A percentile compares a stretch with the other conserved stretches of the same genome.
These are phyloP conservation scores for Zoanthus solanderi DNA, from an alignment of 92 coral and sea anemone species.

Conservation along the genomic window DNA sequence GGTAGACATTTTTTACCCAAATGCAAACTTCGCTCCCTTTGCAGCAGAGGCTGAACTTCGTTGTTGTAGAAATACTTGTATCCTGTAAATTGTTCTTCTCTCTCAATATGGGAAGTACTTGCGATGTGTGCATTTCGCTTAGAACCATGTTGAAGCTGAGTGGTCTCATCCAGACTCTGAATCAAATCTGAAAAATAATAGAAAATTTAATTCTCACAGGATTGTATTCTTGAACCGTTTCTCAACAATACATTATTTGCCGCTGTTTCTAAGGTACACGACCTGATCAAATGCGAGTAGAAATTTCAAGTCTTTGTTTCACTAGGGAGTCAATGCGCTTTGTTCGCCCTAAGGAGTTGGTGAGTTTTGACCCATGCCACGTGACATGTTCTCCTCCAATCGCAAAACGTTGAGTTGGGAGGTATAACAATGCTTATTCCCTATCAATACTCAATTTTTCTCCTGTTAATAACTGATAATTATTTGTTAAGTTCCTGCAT, in stretches of 20 bases:
- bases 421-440: too few species aligned
- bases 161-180: conserved; percentile 4
- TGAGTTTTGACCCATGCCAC: too few species aligned
- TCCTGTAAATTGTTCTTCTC: background rate
- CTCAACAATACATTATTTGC: background rate
- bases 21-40: background rate
- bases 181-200: background rate
- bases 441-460: too few species aligned
- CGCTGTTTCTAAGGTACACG: background rate
- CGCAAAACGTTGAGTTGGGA: too few species aligned
- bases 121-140: background rate
- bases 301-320: too few species aligned
- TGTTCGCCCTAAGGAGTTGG: too few species aligned
- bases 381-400: too few species aligned
- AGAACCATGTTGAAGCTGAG: conserved; percentile 2
- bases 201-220: background rate
- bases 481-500: too few species aligned
- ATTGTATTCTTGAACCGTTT: background rate
- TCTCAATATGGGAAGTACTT: conserved; percentile 6
- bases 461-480: too few species aligned
- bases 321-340: too few species aligned
- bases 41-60: conserved; percentile 23
- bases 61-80: conserved; percentile 31
- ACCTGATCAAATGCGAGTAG: too few species aligned
- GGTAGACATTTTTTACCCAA: background rate